Conservation (phyloP, 2,888 invertebrate species). For the Phyllotreta striolata region DNA sequence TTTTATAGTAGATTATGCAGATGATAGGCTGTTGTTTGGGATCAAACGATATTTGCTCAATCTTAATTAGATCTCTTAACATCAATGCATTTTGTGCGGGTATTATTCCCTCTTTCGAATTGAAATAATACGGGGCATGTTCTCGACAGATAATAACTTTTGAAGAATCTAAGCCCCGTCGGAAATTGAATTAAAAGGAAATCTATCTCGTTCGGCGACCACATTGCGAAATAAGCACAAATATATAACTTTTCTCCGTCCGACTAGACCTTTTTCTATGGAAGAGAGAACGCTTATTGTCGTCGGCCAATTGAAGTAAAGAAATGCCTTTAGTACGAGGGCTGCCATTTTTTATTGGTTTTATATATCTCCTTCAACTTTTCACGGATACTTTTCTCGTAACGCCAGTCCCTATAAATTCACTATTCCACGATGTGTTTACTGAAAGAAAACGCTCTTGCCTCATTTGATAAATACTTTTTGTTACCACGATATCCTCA, state of each 20-base stretch:
- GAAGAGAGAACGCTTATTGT: neutral
- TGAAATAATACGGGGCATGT: neutral
- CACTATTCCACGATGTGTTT: too few species aligned
- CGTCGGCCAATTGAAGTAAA: neutral
- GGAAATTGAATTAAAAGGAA: constrained; percentile 20
- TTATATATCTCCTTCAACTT: too few species aligned
- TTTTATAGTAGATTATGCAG: too few species aligned
- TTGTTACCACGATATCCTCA: neutral
- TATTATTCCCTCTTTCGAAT: neutral
- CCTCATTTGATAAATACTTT: too few species aligned
- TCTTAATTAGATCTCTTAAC: neutral
- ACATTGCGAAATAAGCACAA: constrained; percentile 7
- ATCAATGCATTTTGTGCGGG: neutral
- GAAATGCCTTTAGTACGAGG: too few species aligned
- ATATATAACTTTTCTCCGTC: constrained; percentile 1
- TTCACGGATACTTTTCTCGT: too few species aligned
- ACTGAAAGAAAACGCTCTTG: too few species aligned
- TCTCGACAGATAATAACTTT: constrained; percentile 13
- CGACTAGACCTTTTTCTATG: constrained; percentile 3
- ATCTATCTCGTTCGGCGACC: constrained; percentile 4
- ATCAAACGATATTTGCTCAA: neutral
- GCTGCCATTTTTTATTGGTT: too few species aligned
- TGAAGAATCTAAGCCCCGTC: constrained; percentile 11
- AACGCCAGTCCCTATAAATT: too few species aligned
- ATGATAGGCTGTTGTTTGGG: too few species aligned